These are phyloP conservation scores for Vanessa cardui DNA, from an alignment of 2,888 invertebrate species.

Conservation along the genomic window DNA sequence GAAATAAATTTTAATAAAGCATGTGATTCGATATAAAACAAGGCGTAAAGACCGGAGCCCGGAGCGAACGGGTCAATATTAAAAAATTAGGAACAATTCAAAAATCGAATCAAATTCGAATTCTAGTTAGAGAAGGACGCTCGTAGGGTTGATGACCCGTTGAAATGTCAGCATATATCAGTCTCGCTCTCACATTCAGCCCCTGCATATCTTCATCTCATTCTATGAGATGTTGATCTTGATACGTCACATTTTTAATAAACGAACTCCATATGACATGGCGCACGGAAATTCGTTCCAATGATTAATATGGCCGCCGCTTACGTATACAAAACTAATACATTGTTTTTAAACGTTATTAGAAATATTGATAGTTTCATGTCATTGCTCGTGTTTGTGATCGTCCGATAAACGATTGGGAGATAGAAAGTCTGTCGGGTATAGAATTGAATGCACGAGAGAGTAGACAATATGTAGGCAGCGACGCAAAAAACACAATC, in stretches of 20 bases:
- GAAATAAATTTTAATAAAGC: conserved; percentile 71
- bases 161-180: conserved; percentile 78
- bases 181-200: conserved; percentile 62
- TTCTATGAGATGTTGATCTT: conserved; percentile 81
- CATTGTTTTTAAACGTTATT: conserved; percentile 81
- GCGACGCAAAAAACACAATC: conserved; percentile 54
- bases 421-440: conserved; percentile 76
- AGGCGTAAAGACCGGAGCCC: conserved; percentile 60
- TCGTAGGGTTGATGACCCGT: conserved; percentile 81
- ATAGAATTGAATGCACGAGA: conserved; percentile 69
- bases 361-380: conserved; percentile 83
- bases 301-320: conserved; percentile 80
- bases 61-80: conserved; percentile 70
- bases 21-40: conserved; percentile 56
- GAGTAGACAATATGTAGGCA: conserved; percentile 63
- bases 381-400: conserved; percentile 79
- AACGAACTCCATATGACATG: conserved; percentile 81
- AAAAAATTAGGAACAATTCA: conserved; percentile 82
- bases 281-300: conserved; percentile 80
- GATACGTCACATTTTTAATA: conserved; percentile 84
- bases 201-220: conserved; percentile 60
- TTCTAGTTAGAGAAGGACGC: conserved; percentile 82
- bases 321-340: conserved; percentile 74
- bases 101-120: conserved; percentile 81
- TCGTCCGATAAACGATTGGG: conserved; percentile 73